Base-by-base conservation (phyloP, 2,113 vertebrate species). In the Sylvietta virens region DNA sequence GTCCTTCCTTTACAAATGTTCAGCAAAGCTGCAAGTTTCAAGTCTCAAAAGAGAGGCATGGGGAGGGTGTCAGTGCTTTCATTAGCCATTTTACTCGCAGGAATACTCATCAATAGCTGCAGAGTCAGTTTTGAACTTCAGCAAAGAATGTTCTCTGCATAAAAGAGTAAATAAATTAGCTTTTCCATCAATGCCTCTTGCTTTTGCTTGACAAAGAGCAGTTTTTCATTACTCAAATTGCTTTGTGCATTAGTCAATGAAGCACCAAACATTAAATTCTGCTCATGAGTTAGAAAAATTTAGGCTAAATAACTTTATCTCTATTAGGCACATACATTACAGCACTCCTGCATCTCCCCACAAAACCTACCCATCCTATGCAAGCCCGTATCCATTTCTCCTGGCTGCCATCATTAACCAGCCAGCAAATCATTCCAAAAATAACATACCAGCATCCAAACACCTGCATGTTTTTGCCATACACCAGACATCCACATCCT, bases 101-200 rank as follows among this genome's bases (percentile, higher is more conserved):
- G 65, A 78, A 90, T 42, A 83, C 51, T 70, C 94, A 90, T 78
- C 64, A 83, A 70, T 66, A 93, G 90, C 85, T 60, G 42, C 82
- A 83, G 51, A 86, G 56, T 12, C 76, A 74, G 76, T 73, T 78
- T 28, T 77, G 51, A 92, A 86, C 88, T 74, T n/a, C 61, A 81
- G 71, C 51, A 90, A 88, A 77, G 74, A 72, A 30, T 48, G 79
- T 45, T 65, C 64, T 81, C 76, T 77, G 71, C 60, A 74, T 60
- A 66, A 92, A 88, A 83, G 74, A 88, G 81, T 83, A 97, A 94
- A 93, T 74, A 95, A 94, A 92, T 91, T 44, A 80, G 88, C 85
- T 92, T 93, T 86, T 90, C 81, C 64, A 92, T 85, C 88, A 93
- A 77, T 66, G 94, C 48, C 85, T 81, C 88, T 69, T 88, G 50